Base-by-base conservation (phyloP, 2,888 invertebrate species). In the Cerastis leucographa region DNA sequence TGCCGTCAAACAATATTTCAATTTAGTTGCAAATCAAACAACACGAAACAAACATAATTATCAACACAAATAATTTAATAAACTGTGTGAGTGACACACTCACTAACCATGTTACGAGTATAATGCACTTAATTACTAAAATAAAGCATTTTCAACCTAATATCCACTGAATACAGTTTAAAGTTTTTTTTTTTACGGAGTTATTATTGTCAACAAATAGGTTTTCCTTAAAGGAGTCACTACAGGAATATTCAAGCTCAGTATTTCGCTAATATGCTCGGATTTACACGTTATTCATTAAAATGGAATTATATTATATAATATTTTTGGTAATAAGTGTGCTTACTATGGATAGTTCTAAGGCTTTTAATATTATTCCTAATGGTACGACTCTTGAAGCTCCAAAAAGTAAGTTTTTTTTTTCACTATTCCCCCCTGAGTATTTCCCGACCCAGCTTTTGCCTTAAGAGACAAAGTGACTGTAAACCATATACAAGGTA, bases 211-310 rank as follows among this genome's bases (percentile, higher is more conserved):
- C 51, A 66, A 29, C 12, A 54, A 74, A 66, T 62, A 66, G n/a
- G 68, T 87, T 77, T 84, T 85, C 87, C 84, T 76, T 69, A 76
- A 70, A 44, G 25, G 25, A 67, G 71, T 84, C 81, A 86, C 64
- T 67, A 3, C 35, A 67, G 44, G 61, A 67, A 62, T 42, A 66
- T 29, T 11, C 3, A 61, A 44, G 70, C 62, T 72, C 71, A 74
- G 76, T 76, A 56, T 70, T 64, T 51, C 19, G 49, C 46, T 59
- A 86, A 78, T 72, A 73, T 83, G 83, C 51, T 71, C 12, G 42
- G 65, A 70, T 70, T 83, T 59, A 65, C 78, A 84, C 75, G 84
- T 71, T 49, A 35, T 61, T 8, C 14, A 62, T 19, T 7, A 71
- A 78, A 79, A 79, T 71, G 68, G 49, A 51, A 44, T 74, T 67